Conservation (phyloP, 2,113 vertebrate species). For the Podarcis cretensis region DNA sequence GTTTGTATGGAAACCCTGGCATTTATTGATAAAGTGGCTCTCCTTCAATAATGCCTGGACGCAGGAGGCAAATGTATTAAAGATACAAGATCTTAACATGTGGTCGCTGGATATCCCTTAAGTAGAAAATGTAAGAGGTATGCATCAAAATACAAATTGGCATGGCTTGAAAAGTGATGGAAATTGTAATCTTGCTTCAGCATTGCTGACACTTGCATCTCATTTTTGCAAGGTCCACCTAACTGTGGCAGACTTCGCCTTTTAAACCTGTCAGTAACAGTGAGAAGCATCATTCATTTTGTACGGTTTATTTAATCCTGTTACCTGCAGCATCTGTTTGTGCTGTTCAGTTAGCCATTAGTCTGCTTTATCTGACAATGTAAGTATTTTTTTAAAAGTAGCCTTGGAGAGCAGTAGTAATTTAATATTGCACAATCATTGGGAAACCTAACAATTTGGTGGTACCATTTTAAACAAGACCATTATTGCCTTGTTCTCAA, state of each 20-base stretch:
- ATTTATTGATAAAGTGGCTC: not conserved
- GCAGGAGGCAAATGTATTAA: not conserved
- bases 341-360: not conserved
- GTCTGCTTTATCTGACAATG: not conserved
- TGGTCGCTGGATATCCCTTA: not conserved
- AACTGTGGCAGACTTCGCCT: not conserved
- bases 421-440: not conserved
- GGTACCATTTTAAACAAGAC: not conserved
- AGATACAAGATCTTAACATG: accelerated
- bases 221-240: not conserved
- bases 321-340: not conserved
- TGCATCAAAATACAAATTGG: not conserved
- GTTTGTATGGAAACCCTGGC: not conserved
- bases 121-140: not conserved
- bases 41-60: not conserved
- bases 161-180: accelerated
- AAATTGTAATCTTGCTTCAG: not conserved
- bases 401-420: not conserved
- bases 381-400: not conserved
- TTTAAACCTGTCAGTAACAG: accelerated
- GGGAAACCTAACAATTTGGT: not conserved
- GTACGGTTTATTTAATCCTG: not conserved
- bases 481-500: not conserved
- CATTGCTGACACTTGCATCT: not conserved
- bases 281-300: accelerated